Evolutionary conservation across 2,113 vertebrate species (phyloP), one percentile per base, ranked within the genome.

Genomic region (Centropristis striata): DNA sequence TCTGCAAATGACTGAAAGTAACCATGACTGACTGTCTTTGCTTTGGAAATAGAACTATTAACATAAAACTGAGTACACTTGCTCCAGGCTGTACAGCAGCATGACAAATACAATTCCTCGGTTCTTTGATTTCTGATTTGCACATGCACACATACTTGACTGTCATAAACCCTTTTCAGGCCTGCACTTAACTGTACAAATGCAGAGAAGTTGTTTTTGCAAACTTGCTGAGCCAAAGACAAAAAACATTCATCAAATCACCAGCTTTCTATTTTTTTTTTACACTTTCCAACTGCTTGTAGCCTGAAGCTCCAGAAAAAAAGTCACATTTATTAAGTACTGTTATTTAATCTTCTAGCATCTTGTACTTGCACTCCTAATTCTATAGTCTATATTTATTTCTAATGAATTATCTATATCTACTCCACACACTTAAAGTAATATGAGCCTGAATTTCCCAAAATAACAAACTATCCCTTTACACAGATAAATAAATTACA

Each of bases 101-200:
- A 69, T 71, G 78, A 83, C 71, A 81, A 81, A 85, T 69, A 51
- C 14, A 16, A 70, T 65, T 69, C 23, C n/a, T 73, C 11, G 7
- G 1, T 58, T 75, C 23, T 87, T 74, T 84, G 71, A 59, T 77
- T 80, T 67, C 46, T 66, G 61, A 75, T 82, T 87, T 78, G 39
- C 44, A 63, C 49, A 69, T 12, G 54, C 47, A 57, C 77, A 72
- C 42, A 84, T 44, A 70, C 58, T 28, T 65, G 20, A 74, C 72
- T 69, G 18, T 82, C 79, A 78, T 46, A 5, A 80, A 49, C 25
- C 16, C 39, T 27, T 84, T 86, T 78, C 13, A 71, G 66, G 64
- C 20, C 10, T 14, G 47, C 51, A 14, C 39, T 57, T 28, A 46
- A 67, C 53, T 75, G 55, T 42, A 23, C 27, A 61, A 66, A 72